A percentile compares a stretch with the other conserved stretches of the same genome.
These are phyloP conservation scores for Phrynocephalus vlangalii DNA, from an alignment of 2,797 vertebrate genomes.

Conservation along the genomic window DNA sequence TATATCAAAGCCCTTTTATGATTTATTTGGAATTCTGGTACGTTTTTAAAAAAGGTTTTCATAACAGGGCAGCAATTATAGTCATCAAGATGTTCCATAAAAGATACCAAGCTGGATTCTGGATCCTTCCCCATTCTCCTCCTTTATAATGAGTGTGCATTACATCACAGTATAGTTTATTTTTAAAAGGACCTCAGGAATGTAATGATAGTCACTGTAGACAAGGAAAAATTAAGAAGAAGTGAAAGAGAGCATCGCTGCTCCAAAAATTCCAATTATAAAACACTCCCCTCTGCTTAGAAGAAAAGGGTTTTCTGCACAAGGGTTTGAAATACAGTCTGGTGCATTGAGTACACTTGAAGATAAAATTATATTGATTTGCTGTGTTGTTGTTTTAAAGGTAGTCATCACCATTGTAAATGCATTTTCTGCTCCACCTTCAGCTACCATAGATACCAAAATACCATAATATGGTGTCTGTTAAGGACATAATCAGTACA, in stretches of 20 bases:
- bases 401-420: constrained; percentile 54
- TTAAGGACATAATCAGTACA: background rate
- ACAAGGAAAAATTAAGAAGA: constrained; percentile 81
- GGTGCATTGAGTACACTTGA: constrained; percentile 67
- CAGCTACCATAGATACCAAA: background rate
- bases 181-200: constrained; percentile 91
- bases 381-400: background rate
- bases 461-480: background rate
- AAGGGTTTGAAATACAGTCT: constrained; percentile 67
- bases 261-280: constrained; percentile 84
- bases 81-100: constrained; percentile 93
- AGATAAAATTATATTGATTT: constrained; percentile 65
- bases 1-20: constrained; percentile 96
- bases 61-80: constrained; percentile 97
- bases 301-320: constrained; percentile 84
- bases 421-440: background rate
- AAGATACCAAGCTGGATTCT: constrained; percentile 83
- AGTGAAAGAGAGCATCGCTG: constrained; percentile 63
- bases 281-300: constrained; percentile 78
- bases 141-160: constrained; percentile 79
- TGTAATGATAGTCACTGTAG: constrained; percentile 90
- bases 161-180: constrained; percentile 91
- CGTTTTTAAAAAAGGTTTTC: constrained; percentile 94
- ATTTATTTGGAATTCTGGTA: constrained; percentile 97
- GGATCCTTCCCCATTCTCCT: constrained; percentile 80